Evolutionary conservation across 2,113 vertebrate species (phyloP).

Genomic region (Erpornis zantholeuca): DNA sequence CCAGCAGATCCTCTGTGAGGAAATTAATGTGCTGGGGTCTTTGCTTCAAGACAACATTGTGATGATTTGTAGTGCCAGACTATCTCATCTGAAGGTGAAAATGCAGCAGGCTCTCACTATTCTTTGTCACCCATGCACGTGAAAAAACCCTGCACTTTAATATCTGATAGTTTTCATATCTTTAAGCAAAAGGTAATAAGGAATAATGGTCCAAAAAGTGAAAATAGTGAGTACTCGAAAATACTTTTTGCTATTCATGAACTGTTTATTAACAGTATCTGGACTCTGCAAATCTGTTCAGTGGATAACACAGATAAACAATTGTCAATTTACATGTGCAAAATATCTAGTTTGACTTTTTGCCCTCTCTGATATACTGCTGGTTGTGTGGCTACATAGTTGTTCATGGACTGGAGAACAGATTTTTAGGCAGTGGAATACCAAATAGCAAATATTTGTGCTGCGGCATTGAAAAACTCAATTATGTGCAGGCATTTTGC

Average conservation of each 20-base stretch:
- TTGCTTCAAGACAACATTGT: neutral
- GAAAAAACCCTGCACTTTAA: neutral
- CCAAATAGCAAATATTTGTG: constrained; percentile 47
- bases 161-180: neutral
- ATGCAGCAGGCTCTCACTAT: neutral
- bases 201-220: neutral
- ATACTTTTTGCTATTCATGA: neutral
- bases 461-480: constrained; percentile 40
- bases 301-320: neutral
- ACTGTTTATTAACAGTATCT: neutral
- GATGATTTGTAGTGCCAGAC: neutral
- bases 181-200: neutral
- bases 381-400: neutral
- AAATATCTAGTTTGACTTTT: neutral
- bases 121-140: neutral
- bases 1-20: neutral
- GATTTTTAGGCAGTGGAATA: constrained; percentile 26
- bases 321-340: constrained; percentile 14
- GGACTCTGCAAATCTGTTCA: neutral
- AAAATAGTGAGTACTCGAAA: neutral
- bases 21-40: neutral
- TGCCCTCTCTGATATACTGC: neutral
- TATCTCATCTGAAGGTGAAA: neutral
- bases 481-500: constrained; percentile 47
- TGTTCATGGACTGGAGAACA: neutral